Evolutionary conservation across 2,888 invertebrate genomes (phyloP).

Genomic region (Endotricha flammealis): DNA sequence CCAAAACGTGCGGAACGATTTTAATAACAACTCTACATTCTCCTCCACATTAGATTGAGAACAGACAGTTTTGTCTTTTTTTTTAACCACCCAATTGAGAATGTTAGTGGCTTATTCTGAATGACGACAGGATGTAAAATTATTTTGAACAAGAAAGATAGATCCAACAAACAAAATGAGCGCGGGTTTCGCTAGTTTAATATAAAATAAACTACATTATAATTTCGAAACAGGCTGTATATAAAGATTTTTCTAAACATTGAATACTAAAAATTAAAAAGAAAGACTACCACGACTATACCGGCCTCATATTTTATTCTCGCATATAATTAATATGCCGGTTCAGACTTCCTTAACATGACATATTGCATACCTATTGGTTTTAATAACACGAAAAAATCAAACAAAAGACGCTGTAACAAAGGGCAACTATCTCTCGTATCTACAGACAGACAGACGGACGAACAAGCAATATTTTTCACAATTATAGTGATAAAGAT

Average conservation of each 20-base stretch:
- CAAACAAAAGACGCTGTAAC: conserved; percentile 12
- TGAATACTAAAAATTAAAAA: not conserved
- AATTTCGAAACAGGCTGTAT: not conserved
- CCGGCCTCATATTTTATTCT: not conserved
- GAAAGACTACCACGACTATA: not conserved
- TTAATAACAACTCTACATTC: too few species aligned
- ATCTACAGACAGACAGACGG: conserved; percentile 41
- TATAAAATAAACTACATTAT: too few species aligned
- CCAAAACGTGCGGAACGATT: too few species aligned
- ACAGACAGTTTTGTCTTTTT: too few species aligned
- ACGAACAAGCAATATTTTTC: conserved; percentile 59
- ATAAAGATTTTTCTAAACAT: not conserved
- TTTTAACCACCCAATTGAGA: too few species aligned
- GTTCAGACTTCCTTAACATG: conserved; percentile 3
- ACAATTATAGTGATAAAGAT: conserved; percentile 64
- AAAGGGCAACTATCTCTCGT: conserved; percentile 33
- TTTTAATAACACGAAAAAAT: conserved; percentile 8
- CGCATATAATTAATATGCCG: conserved; percentile 3
- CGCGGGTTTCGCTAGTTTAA: too few species aligned
- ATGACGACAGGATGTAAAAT: too few species aligned
- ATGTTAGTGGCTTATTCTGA: too few species aligned
- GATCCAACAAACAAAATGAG: too few species aligned
- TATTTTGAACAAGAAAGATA: too few species aligned
- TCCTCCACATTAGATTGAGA: too few species aligned
- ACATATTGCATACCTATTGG: conserved; percentile 8